Conservation (phyloP, 2,888 invertebrate genomes). For the Tuta absoluta region DNA sequence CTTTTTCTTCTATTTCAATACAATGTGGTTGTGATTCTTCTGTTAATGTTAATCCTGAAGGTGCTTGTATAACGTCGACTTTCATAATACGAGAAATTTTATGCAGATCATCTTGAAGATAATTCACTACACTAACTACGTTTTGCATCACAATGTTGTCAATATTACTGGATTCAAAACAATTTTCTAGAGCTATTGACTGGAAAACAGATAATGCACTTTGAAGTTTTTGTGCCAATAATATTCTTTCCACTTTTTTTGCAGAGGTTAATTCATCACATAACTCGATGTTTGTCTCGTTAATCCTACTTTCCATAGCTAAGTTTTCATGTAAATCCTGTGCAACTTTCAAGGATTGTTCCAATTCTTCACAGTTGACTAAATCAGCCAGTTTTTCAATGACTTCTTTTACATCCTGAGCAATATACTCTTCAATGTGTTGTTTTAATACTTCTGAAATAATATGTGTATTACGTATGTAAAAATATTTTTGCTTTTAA, state of each 20-base stretch:
- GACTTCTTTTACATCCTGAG: background rate
- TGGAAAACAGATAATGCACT: background rate
- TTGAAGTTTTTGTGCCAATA: slow-evolving; percentile 6
- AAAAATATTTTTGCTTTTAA: background rate
- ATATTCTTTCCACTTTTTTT: background rate
- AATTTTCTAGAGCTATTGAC: background rate
- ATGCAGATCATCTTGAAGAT: slow-evolving; percentile 8
- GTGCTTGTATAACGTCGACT: background rate
- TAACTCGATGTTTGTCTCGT: background rate
- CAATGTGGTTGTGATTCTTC: no score
- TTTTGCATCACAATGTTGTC: background rate
- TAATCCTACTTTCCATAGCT: background rate
- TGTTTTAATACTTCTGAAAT: slow-evolving; percentile 17
- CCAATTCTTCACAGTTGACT: background rate
- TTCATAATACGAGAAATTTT: background rate
- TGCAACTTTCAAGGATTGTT: slow-evolving; percentile 8
- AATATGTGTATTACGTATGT: background rate
- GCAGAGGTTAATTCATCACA: background rate
- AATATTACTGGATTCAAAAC: background rate
- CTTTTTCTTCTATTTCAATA: no score
- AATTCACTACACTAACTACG: background rate
- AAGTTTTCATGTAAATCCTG: background rate
- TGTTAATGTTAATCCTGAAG: background rate
- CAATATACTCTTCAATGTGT: slow-evolving; percentile 6
- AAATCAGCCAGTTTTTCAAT: background rate